These are phyloP conservation scores for Eudemis profundana DNA, from an alignment of 2,888 invertebrate species.

Conservation along the genomic window DNA sequence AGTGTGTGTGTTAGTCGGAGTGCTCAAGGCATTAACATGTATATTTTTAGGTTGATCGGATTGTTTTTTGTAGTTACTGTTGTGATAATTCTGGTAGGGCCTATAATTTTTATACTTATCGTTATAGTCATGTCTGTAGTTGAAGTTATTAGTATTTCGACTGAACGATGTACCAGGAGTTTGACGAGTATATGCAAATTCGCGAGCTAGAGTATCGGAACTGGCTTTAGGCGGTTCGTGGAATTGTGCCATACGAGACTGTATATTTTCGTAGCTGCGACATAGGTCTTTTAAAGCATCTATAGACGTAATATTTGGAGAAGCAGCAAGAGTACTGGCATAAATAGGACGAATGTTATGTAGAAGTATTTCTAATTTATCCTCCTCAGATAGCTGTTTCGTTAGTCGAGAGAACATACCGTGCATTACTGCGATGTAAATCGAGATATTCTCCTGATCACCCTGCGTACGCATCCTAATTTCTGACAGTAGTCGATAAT, in stretches of 20 bases:
- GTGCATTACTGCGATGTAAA: constrained; percentile 6
- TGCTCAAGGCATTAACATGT: too few species aligned
- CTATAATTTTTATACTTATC: too few species aligned
- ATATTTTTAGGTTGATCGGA: too few species aligned
- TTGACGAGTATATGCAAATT: constrained; percentile 41
- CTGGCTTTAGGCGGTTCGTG: constrained; percentile 45
- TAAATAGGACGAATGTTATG: constrained; percentile 9
- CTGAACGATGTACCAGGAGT: too few species aligned
- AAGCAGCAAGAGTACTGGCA: background rate
- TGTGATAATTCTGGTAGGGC: too few species aligned
- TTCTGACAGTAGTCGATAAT: background rate
- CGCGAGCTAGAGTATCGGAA: constrained; percentile 41
- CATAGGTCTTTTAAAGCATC: constrained; percentile 35
- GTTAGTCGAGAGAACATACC: constrained; percentile 3
- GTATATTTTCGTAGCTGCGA: constrained; percentile 46
- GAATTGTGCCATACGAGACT: constrained; percentile 39
- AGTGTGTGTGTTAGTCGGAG: background rate
- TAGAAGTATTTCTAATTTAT: background rate
- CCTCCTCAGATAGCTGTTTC: background rate
- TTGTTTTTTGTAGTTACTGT: too few species aligned
- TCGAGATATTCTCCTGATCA: constrained; percentile 4
- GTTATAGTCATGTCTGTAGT: background rate
- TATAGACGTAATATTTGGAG: constrained; percentile 15
- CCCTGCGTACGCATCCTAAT: constrained; percentile 5
- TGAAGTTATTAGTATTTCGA: too few species aligned